Evolutionary conservation across 2,113 vertebrate genomes (phyloP), one percentile per base, ranked within the genome.

Genomic region (Alligator sinensis): DNA sequence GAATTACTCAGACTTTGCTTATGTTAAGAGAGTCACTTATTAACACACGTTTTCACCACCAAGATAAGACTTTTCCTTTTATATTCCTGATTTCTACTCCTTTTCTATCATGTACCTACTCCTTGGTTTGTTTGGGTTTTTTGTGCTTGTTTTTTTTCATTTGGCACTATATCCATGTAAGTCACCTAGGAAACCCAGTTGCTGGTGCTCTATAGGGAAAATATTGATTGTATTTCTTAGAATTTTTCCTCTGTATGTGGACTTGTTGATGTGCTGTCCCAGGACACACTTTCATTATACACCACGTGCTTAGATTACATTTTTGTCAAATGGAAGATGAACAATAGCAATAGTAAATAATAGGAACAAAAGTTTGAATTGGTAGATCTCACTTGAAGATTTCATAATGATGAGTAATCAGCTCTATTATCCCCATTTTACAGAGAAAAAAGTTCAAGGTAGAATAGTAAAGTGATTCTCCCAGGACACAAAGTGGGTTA

Each of bases 301-400:
- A 12, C 78, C 28, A 58, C 6, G 70, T 62, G 55, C 11, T n/a
- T 82, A 22, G 62, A 79, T 4, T 87, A 17, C 5, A 21, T 3
- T 81, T 91, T 88, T 81, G 18, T 38, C 38, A n/a, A 11, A n/a
- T 6, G 5, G 38, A 86, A 95, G 77, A 82, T 60, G 92, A 95
- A 11, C 6, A 72, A 34, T 4, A 11, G 60, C 21, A 15, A 4
- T 0, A 47, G 47, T 70, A 70, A 70, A 70, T 70, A 38, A 72
- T n/a, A 38, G 68, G 19, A 22, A 30, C 68, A 72, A 72, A 72
- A 30, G 17, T 70, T 72, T 22, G 18, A 28, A 70, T 70, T 34
- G n/a, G 34, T 34, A 47, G 47, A 47, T 68, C 64, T 78, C 55
- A 62, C 22, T 16, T 61, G 8, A 74, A 93, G 8, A 7, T 90